Evolutionary conservation across 2,113 vertebrate genomes (phyloP).

Genomic region (Ginglymostoma cirratum): DNA sequence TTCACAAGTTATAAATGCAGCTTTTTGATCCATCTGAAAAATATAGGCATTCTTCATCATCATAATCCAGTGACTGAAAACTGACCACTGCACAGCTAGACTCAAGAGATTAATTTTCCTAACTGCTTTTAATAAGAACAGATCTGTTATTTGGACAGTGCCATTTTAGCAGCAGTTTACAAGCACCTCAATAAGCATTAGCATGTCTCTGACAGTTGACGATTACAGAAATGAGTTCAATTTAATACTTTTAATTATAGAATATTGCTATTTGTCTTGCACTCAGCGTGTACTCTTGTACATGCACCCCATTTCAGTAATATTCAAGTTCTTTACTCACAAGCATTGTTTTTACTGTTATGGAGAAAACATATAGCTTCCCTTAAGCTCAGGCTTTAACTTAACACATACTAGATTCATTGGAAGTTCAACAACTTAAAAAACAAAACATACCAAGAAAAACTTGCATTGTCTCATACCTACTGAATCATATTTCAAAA

Average conservation of each 20-base stretch:
- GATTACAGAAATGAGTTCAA: background rate
- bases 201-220: background rate
- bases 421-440: background rate
- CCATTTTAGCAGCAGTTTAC: background rate
- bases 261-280: too few species aligned
- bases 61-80: background rate
- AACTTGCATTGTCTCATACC: too few species aligned
- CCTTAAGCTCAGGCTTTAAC: background rate
- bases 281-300: too few species aligned
- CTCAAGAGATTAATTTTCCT: background rate
- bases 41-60: conserved; percentile 11
- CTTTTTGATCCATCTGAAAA: background rate
- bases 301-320: too few species aligned
- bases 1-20: conserved; percentile 13
- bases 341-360: background rate
- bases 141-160: background rate
- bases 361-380: background rate
- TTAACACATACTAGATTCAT: background rate
- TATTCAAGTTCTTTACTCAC: too few species aligned
- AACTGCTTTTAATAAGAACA: background rate
- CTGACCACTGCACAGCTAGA: background rate
- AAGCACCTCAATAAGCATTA: background rate
- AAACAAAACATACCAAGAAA: background rate
- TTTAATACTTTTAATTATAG: background rate
- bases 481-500: background rate